Conservation (phyloP, 2,797 vertebrate genomes). For the Typhlichthys subterraneus region DNA sequence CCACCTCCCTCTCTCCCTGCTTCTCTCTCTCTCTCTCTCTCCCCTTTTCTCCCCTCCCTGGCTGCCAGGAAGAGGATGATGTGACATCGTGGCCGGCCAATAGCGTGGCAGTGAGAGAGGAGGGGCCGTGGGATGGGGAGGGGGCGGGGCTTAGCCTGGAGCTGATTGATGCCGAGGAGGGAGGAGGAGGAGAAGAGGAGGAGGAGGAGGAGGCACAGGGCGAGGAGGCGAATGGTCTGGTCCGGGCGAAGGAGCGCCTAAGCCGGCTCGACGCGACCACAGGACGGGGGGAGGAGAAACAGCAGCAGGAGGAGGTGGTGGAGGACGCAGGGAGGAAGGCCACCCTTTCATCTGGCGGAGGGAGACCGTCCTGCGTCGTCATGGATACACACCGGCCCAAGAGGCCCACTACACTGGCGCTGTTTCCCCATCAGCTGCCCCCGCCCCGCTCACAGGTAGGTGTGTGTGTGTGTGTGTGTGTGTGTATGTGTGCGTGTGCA, state of each 20-base stretch:
- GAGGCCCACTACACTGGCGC: constrained; percentile 94
- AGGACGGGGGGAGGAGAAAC: constrained; percentile 28
- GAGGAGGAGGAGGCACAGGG: constrained; percentile 64
- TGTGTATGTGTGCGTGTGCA: constrained; percentile 12
- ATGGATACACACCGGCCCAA: constrained; percentile 94
- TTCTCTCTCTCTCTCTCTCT: constrained; percentile 2
- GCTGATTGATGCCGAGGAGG: constrained; percentile 88
- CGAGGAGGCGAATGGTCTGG: constrained; percentile 73
- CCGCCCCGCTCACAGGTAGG: constrained; percentile 91
- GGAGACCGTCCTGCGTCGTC: constrained; percentile 66
- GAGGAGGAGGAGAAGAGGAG: constrained; percentile 55
- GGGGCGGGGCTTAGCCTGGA: constrained; percentile 81
- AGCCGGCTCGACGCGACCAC: constrained; percentile 32
- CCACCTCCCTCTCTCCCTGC: constrained; percentile 42
- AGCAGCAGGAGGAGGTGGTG: constrained; percentile 24
- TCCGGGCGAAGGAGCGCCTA: constrained; percentile 44
- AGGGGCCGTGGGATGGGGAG: constrained; percentile 62
- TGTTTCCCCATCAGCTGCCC: constrained; percentile 85
- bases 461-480: constrained; percentile 15
- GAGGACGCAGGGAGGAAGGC: constrained; percentile 49
- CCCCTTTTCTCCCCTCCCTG: constrained; percentile 50
- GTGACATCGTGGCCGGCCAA: constrained; percentile 77
- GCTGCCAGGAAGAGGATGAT: constrained; percentile 78
- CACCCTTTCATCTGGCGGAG: constrained; percentile 45
- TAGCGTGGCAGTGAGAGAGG: constrained; percentile 62